Evolutionary conservation across 1,140 invertebrate species (phyloP), one percentile per base, ranked within the genome.

Genomic region (Eupeodes corollae): DNA sequence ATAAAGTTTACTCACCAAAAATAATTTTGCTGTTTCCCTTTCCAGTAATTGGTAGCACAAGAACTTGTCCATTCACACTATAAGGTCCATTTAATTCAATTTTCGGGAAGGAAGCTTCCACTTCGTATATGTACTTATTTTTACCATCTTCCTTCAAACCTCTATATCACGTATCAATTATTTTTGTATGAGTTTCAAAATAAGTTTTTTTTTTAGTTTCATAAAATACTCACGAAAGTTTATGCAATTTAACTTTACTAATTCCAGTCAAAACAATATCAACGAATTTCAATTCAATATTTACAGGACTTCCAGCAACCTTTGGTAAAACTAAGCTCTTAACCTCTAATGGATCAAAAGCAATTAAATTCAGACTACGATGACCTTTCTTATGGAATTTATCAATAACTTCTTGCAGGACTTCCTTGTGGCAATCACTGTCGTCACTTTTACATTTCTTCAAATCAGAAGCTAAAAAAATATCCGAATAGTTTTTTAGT

Each of bases 41-140:
- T 19, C 77, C 77, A n/a, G 64, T 58, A 44, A 79, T 72, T 0
- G 76, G 76, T 14, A 78, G 54, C 12, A 78, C 62, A 2, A 79
- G 56, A 8, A 79, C 59, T 47, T 65, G 61, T 16, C 77, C 77
- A 6, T 70, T 63, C 14, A 75, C 61, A 8, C 52, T 54, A 48
- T 79, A 79, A 11, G 71, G 61, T 6, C 69, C 73, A 21, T 66
- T 50, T 1, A 75, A 51, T 1, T 49, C 52, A 1, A 75, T 50
- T 47, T 53, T 48, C 1, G 56, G 58, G 8, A 44, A 41, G 1
- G 52, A 19, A 49, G 56, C 46, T 5, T 56, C 46, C 5, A 63
- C 38, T 8, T 50, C 47, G 8, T 56, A 51, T 1, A 50, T n/a
- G n/a, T n/a, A 39, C 0, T 40, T 51, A n/a, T 31, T 38, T 1